phyloP scores from a whole-genome alignment of 2,797 vertebrate genomes.

The Scleropages formosus region DNA sequence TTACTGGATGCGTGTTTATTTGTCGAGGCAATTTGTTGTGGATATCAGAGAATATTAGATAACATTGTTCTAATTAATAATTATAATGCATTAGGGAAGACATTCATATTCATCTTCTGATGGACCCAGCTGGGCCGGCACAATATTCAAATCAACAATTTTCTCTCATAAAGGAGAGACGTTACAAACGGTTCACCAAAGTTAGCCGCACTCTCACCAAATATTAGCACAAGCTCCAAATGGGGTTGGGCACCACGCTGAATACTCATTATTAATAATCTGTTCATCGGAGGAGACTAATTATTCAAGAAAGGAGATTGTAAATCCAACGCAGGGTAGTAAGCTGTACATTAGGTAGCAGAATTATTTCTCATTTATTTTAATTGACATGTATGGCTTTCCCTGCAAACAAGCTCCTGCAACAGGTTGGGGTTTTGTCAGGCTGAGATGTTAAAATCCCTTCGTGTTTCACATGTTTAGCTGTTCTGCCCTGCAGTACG shows the following conservation, averaged over 20 bases:
- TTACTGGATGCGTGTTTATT: constrained; percentile 75
- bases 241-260: constrained; percentile 37
- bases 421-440: neutral
- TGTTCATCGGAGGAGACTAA: constrained; percentile 35
- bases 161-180: constrained; percentile 46
- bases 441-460: neutral
- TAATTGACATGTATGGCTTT: no score
- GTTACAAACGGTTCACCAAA: constrained; percentile 30
- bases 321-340: neutral
- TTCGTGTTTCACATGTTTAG: no score
- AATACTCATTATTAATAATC: constrained; percentile 37
- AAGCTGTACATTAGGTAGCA: neutral
- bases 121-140: constrained; percentile 64
- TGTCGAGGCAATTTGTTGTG: constrained; percentile 67
- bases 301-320: constrained; percentile 36
- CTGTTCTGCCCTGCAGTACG: no score
- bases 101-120: constrained; percentile 68
- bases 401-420: neutral
- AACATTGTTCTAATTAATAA: constrained; percentile 64
- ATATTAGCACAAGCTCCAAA: constrained; percentile 34
- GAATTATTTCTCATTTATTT: no score
- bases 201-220: constrained; percentile 30
- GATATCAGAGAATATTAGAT: constrained; percentile 68
- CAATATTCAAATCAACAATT: constrained; percentile 61
- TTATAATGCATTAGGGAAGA: constrained; percentile 67